Percentiles rank a stretch among this genome's conserved stretches.
phyloP scores from a whole-genome alignment of 2,797 vertebrate species.

The Anguilla megastoma region DNA sequence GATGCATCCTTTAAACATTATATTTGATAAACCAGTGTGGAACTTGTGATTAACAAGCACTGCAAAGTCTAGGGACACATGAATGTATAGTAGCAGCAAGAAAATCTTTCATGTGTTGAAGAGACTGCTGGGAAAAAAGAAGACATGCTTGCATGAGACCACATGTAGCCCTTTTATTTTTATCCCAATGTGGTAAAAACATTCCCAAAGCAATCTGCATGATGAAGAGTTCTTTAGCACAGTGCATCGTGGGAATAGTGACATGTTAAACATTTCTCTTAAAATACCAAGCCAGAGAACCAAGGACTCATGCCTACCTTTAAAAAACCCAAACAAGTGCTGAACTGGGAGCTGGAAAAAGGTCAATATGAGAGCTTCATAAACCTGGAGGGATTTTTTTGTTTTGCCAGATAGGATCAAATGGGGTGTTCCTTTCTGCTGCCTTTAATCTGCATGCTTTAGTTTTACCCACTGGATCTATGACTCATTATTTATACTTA shows the following conservation, averaged over 20 bases:
- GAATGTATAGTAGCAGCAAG: constrained; percentile 2
- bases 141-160: constrained; percentile 15
- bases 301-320: background rate
- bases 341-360: background rate
- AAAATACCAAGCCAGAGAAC: constrained; percentile 25
- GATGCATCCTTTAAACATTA: background rate
- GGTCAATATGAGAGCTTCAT: constrained; percentile 26
- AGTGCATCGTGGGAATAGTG: background rate
- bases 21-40: background rate
- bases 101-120: constrained; percentile 6
- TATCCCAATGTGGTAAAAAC: background rate
- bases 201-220: constrained; percentile 7
- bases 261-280: background rate
- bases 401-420: constrained; percentile 57
- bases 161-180: background rate
- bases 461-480: constrained; percentile 56
- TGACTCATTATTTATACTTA: constrained; percentile 63
- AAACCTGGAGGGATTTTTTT: constrained; percentile 30
- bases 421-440: constrained; percentile 51
- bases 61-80: background rate
- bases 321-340: constrained; percentile 14
- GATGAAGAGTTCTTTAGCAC: background rate
- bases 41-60: background rate
- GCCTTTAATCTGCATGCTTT: constrained; percentile 57
- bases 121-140: background rate